These are phyloP conservation scores for Seira musarum DNA, from an alignment of 2,888 invertebrate genomes.

Conservation along the genomic window DNA sequence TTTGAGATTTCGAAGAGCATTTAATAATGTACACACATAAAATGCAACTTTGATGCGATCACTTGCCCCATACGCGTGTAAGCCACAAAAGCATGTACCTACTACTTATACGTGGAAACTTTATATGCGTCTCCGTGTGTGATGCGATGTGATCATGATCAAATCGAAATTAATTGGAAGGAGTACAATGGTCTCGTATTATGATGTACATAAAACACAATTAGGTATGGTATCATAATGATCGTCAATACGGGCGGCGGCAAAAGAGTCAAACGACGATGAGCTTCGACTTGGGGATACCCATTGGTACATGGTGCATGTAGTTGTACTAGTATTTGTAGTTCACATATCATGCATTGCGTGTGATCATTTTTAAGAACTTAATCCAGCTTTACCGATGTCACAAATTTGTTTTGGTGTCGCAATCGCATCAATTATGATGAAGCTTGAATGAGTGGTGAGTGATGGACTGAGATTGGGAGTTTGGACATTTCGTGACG, in stretches of 20 bases:
- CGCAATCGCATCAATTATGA: conserved; percentile 7
- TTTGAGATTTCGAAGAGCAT: not conserved
- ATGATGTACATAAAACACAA: not conserved
- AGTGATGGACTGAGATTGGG: not conserved
- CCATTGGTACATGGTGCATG: too few relatives aligned
- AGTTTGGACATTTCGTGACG: not conserved
- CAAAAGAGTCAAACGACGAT: not conserved
- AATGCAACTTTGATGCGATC: not conserved
- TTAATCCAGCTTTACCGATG: conserved; percentile 3
- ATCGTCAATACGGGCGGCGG: not conserved
- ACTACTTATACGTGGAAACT: not conserved
- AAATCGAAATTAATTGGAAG: not conserved
- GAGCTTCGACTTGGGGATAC: not conserved
- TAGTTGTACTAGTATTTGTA: too few relatives aligned
- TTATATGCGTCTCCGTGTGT: conserved; percentile 2
- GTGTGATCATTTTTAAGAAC: not conserved
- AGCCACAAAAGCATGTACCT: not conserved
- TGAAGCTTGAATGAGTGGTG: not conserved
- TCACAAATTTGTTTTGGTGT: conserved; percentile 10
- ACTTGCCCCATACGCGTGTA: not conserved
- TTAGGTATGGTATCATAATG: not conserved
- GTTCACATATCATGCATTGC: not conserved
- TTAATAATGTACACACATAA: not conserved
- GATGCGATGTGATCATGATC: not conserved
- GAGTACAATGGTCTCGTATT: not conserved